phyloP scores from a whole-genome alignment of 2,888 invertebrate species.

The Drosophila quasianomalipes region DNA sequence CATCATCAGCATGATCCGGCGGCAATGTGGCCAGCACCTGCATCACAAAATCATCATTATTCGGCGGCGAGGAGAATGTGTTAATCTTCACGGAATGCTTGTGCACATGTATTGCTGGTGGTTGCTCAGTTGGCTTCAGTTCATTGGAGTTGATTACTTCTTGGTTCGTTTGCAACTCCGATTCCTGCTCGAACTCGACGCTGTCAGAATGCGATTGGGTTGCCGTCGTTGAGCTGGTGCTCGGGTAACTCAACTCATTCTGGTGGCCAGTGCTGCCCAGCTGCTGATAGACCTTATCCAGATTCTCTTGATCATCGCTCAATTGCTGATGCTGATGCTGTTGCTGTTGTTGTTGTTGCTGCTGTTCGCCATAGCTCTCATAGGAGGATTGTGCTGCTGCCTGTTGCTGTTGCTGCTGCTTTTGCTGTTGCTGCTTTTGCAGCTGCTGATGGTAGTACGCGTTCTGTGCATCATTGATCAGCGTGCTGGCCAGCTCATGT shows the following conservation, averaged over 20 bases:
- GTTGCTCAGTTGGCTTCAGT: slow-evolving; percentile 51
- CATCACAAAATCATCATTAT: slow-evolving; percentile 83
- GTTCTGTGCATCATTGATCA: slow-evolving; percentile 82
- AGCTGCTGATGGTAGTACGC: slow-evolving; percentile 76
- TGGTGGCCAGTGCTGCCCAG: slow-evolving; percentile 57
- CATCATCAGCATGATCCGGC: slow-evolving; percentile 60
- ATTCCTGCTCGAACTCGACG: slow-evolving; percentile 74
- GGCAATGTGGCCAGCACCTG: slow-evolving; percentile 79
- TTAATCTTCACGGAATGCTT: slow-evolving; percentile 82
- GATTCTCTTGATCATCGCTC: slow-evolving; percentile 66
- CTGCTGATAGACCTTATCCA: slow-evolving; percentile 79
- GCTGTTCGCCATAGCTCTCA: slow-evolving; percentile 67
- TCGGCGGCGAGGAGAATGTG: slow-evolving; percentile 78
- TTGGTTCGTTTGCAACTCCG: slow-evolving; percentile 55
- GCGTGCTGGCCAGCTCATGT: slow-evolving; percentile 84
- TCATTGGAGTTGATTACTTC: slow-evolving; percentile 49
- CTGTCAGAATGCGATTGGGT: slow-evolving; percentile 61
- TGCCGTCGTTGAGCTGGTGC: slow-evolving; percentile 59
- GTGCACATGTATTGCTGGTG: slow-evolving; percentile 75
- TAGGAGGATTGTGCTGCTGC: slow-evolving; percentile 67
- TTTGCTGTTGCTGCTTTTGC: slow-evolving; percentile 69
- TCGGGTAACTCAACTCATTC: slow-evolving; percentile 24
- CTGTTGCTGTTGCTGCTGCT: slow-evolving; percentile 59
- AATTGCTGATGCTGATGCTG: slow-evolving; percentile 46
- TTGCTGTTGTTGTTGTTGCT: slow-evolving; percentile 43